Evolutionary conservation across 2,113 vertebrate species (phyloP).

Genomic region (Alethe diademata): DNA sequence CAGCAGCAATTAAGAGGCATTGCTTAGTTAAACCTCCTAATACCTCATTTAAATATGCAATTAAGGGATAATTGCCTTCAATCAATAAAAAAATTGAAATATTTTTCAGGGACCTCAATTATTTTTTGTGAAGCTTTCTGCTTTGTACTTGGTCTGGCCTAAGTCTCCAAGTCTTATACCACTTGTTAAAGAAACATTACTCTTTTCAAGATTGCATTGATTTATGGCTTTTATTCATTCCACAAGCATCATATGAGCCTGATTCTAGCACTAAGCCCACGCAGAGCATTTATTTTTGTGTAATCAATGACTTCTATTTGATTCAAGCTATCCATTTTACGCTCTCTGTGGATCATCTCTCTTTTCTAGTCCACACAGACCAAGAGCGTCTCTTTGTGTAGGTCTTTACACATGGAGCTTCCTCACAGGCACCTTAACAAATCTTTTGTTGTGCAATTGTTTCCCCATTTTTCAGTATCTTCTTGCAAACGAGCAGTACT

Average conservation of each 20-base stretch:
- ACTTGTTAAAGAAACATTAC: conserved; percentile 67
- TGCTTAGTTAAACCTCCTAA: conserved; percentile 89
- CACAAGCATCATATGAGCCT: conserved; percentile 31
- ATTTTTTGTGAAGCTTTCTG: conserved; percentile 75
- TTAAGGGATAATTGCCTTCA: conserved; percentile 91
- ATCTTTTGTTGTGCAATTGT: background rate
- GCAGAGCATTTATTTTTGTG: conserved; percentile 50
- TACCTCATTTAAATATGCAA: conserved; percentile 91
- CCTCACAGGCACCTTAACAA: background rate
- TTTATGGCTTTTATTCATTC: conserved; percentile 51
- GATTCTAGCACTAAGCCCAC: conserved; percentile 6
- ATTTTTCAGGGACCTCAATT: conserved; percentile 80
- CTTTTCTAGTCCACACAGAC: conserved; percentile 9
- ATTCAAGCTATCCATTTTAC: conserved; percentile 12
- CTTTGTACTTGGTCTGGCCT: conserved; percentile 53
- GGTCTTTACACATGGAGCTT: background rate
- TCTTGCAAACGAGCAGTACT: conserved; percentile 18
- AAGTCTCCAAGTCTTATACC: conserved; percentile 27
- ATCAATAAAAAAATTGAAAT: conserved; percentile 89
- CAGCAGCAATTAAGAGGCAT: conserved; percentile 88
- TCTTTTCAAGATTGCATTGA: conserved; percentile 21
- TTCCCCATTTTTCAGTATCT: background rate
- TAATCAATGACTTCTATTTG: conserved; percentile 18
- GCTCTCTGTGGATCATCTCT: background rate
- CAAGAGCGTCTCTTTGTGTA: background rate